Percentiles rank a stretch among this genome's conserved stretches.
Conservation (phyloP, 2,797 vertebrate genomes). For the Falco rusticolus region DNA sequence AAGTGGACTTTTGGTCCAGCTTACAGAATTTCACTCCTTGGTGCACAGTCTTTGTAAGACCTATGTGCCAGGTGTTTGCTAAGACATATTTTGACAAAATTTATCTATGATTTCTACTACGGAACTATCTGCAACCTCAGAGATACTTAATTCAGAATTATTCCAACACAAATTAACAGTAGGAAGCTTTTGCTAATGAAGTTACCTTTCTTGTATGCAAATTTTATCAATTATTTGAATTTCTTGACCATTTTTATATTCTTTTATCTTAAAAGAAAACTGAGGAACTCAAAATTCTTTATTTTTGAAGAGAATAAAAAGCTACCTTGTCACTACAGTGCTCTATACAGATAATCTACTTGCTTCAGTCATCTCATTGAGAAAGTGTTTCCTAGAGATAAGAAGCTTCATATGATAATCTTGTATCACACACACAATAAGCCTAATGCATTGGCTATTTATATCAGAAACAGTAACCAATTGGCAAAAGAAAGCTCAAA, state of each 20-base stretch:
- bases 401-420: background rate
- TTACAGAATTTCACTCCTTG: background rate
- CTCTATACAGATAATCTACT: background rate
- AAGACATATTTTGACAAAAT: background rate
- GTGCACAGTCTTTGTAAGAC: background rate
- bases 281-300: background rate
- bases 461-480: background rate
- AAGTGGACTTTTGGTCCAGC: background rate
- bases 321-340: background rate
- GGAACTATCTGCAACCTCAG: background rate
- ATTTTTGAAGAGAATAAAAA: background rate
- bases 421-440: background rate
- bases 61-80: background rate
- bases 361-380: background rate
- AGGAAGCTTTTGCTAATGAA: background rate
- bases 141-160: background rate
- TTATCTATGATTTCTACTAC: background rate
- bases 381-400: background rate
- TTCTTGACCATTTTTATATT: background rate
- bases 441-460: background rate
- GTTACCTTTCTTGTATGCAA: background rate
- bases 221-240: background rate
- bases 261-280: background rate
- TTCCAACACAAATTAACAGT: background rate
- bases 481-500: background rate